phyloP scores from a whole-genome alignment of 2,113 vertebrate species.

The Dascyllus trimaculatus region DNA sequence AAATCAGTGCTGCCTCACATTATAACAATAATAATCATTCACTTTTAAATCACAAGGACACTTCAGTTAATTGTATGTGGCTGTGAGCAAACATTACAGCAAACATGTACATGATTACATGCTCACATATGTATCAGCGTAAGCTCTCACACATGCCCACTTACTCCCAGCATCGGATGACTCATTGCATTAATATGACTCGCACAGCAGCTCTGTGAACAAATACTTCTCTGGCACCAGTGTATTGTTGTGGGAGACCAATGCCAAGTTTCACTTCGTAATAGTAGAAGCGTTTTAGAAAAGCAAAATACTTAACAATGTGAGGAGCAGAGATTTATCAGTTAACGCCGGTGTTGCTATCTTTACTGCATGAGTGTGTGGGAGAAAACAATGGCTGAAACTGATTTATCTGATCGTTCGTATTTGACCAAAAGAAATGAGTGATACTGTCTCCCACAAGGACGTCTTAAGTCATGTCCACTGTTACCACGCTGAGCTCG shows the following conservation, averaged over 20 bases:
- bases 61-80: background rate
- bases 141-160: conserved; percentile 27
- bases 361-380: conserved; percentile 1
- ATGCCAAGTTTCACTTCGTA: conserved; percentile 56
- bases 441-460: background rate
- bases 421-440: background rate
- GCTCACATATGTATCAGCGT: conserved; percentile 22
- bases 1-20: background rate
- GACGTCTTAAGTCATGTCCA: background rate
- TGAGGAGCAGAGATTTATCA: conserved; percentile 10
- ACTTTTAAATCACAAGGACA: background rate
- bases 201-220: background rate
- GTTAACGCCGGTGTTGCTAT: conserved; percentile 14
- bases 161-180: conserved; percentile 39
- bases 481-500: background rate
- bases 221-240: conserved; percentile 33
- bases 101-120: conserved; percentile 11
- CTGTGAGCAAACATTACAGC: conserved; percentile 4
- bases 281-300: conserved; percentile 6
- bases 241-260: conserved; percentile 34
- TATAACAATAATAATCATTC: background rate
- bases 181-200: conserved; percentile 50
- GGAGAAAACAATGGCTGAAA: conserved; percentile 5
- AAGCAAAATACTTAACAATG: conserved; percentile 7
- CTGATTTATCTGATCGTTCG: conserved; percentile 18